Conservation (phyloP, 2,888 invertebrate species). For the Esperia sulphurella region DNA sequence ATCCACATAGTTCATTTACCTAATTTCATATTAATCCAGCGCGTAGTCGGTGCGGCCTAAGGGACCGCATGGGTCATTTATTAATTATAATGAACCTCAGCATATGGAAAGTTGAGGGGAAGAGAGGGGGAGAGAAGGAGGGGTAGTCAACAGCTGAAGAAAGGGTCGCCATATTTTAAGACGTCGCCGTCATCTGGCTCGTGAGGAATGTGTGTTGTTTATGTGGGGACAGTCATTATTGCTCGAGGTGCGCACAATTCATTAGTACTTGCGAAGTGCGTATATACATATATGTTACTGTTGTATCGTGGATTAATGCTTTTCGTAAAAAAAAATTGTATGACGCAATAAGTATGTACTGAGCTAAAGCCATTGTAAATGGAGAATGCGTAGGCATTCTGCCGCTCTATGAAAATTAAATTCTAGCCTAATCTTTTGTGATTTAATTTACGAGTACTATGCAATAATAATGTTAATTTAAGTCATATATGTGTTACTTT, state of each 20-base stretch:
- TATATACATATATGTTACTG: too few relatives aligned
- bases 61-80: slow-evolving; percentile 68
- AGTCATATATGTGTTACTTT: too few relatives aligned
- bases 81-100: slow-evolving; percentile 70
- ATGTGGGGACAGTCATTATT: slow-evolving; percentile 23
- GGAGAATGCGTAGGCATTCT: too few relatives aligned
- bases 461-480: too few relatives aligned
- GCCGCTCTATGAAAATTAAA: too few relatives aligned
- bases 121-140: slow-evolving; percentile 10
- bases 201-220: slow-evolving; percentile 53
- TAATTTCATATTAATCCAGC: slow-evolving; percentile 52
- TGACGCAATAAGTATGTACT: too few relatives aligned
- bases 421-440: too few relatives aligned
- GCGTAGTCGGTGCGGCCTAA: slow-evolving; percentile 30
- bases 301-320: too few relatives aligned
- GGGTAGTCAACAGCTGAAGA: slow-evolving; percentile 60
- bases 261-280: too few relatives aligned
- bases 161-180: slow-evolving; percentile 74
- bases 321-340: too few relatives aligned
- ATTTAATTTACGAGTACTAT: too few relatives aligned
- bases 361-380: too few relatives aligned
- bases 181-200: slow-evolving; percentile 66
- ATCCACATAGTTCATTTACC: slow-evolving; percentile 14
- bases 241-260: not conserved
- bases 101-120: slow-evolving; percentile 27